phyloP scores from a whole-genome alignment of 2,888 invertebrate genomes.

The Clistopyga incitator region DNA sequence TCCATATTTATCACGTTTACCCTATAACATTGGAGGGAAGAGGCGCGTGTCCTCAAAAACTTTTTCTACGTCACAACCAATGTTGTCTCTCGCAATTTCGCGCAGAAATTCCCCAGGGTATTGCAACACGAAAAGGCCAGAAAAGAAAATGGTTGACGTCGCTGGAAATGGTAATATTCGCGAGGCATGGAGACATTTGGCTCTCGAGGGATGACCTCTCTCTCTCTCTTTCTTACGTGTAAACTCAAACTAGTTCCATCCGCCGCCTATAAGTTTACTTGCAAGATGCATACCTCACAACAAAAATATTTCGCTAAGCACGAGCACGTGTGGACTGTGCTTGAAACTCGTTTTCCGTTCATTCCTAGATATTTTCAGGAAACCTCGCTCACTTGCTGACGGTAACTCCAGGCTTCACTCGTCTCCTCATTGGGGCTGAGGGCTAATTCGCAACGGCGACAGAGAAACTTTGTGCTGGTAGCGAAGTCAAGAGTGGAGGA shows the following conservation, averaged over 20 bases:
- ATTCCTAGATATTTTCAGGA: background rate
- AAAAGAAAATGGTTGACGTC: conserved; percentile 4
- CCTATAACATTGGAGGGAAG: background rate
- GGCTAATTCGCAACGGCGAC: background rate
- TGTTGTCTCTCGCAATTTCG: background rate
- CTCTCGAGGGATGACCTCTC: background rate
- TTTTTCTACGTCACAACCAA: background rate
- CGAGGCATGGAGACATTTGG: background rate
- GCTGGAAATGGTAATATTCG: background rate
- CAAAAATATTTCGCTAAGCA: conserved; percentile 22
- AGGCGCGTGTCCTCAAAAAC: background rate
- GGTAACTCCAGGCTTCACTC: background rate
- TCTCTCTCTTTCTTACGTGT: background rate
- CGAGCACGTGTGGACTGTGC: background rate
- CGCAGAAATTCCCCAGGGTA: background rate
- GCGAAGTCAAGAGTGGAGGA: background rate
- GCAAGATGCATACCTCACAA: conserved; percentile 4
- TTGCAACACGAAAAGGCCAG: background rate
- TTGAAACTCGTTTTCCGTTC: background rate
- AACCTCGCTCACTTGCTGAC: conserved; percentile 9
- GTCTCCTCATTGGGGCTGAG: background rate
- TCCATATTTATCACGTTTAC: background rate
- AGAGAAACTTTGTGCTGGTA: conserved; percentile 5
- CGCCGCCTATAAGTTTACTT: background rate
- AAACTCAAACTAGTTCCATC: conserved; percentile 2